Conservation (phyloP, 35 echinoderm and acorn worm genomes). For the Apostichopus japonicus region DNA sequence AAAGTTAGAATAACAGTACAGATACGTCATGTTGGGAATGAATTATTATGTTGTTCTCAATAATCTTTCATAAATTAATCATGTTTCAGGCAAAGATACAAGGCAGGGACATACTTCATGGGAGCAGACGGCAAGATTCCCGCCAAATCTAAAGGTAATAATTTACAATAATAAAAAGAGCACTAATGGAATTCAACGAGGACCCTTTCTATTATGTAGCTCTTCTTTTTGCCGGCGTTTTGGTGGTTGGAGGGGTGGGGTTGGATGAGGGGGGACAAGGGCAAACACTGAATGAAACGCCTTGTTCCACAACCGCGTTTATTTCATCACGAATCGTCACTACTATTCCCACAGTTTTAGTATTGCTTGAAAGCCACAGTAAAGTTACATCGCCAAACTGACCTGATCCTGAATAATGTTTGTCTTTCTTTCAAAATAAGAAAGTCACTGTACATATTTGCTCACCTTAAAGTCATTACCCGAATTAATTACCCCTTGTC, state of each 20-base stretch:
- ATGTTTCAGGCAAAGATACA: slow-evolving; percentile 56
- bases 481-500: background rate
- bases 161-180: background rate
- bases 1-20: background rate
- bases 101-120: slow-evolving; percentile 93
- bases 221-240: no score
- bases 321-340: no score
- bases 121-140: slow-evolving; percentile 82
- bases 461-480: background rate
- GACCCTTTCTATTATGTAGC: no score
- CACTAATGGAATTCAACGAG: background rate
- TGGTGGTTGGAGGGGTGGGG: no score
- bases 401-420: background rate
- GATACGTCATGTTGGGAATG: background rate
- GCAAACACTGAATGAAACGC: no score
- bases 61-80: background rate
- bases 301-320: no score
- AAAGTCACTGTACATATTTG: background rate
- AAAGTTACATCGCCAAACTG: no score
- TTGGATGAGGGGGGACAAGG: no score
- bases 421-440: background rate
- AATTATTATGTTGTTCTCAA: background rate
- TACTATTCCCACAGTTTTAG: no score
- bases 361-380: no score
- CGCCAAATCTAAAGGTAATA: slow-evolving; percentile 72